phyloP scores from a whole-genome alignment of 2,888 invertebrate genomes.

The Lamproptera curius region DNA sequence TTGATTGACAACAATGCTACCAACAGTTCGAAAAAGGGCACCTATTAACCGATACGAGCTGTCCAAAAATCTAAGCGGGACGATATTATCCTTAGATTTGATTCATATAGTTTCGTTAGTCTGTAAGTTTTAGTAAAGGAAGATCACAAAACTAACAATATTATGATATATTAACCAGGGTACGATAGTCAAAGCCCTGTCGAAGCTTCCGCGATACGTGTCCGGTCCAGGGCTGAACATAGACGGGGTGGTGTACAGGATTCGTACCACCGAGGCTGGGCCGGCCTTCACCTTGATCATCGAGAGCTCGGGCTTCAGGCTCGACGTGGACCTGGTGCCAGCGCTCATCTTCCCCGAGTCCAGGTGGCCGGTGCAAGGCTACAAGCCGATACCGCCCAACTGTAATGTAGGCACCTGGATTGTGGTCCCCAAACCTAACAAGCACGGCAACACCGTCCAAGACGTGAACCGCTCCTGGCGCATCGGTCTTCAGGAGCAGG shows the following conservation, averaged over 20 bases:
- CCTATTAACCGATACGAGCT: too few relatives aligned
- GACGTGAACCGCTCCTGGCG: constrained; percentile 66
- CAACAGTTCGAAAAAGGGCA: too few relatives aligned
- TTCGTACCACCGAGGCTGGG: constrained; percentile 50
- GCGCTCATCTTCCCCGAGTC: constrained; percentile 62
- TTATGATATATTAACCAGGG: too few relatives aligned
- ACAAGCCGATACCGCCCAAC: constrained; percentile 36
- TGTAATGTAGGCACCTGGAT: constrained; percentile 57
- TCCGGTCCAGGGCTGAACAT: neutral
- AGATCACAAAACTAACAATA: too few relatives aligned
- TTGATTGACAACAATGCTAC: too few relatives aligned
- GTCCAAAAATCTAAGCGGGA: too few relatives aligned
- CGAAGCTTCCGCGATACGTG: too few relatives aligned
- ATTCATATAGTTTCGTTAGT: too few relatives aligned
- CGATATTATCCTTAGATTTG: too few relatives aligned
- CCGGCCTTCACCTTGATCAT: constrained; percentile 77
- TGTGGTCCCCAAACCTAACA: constrained; percentile 69
- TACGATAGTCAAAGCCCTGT: too few relatives aligned
- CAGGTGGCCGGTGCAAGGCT: constrained; percentile 54
- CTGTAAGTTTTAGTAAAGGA: too few relatives aligned
- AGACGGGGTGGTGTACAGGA: constrained; percentile 37
- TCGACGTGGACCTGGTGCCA: constrained; percentile 76
- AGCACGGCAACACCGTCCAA: constrained; percentile 26
- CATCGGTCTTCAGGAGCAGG: constrained; percentile 72
- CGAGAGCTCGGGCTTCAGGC: constrained; percentile 37